These are phyloP conservation scores for Dendrolimus kikuchii DNA, from an alignment of 1,140 invertebrate genomes.

Conservation along the genomic window DNA sequence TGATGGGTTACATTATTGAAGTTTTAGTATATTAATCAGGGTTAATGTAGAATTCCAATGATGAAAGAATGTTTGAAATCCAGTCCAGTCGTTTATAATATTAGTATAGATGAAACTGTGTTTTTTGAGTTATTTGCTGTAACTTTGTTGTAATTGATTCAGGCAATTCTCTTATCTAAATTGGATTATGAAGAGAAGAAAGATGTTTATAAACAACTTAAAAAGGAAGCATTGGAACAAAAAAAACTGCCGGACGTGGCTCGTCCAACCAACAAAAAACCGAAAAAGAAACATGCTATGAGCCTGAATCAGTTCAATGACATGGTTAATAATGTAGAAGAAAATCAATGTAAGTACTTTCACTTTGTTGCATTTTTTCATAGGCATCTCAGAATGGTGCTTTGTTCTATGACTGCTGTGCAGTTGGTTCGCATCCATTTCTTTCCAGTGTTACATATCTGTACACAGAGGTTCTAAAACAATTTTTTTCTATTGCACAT, in stretches of 20 bases:
- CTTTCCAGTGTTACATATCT: no score
- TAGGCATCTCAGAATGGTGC: no score
- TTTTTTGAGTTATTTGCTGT: neutral
- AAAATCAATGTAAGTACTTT: constrained; percentile 40
- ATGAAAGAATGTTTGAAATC: no score
- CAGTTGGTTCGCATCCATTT: no score
- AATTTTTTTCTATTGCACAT: no score
- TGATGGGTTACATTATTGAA: no score
- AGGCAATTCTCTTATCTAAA: constrained; percentile 79
- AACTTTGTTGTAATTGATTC: constrained; percentile 7
- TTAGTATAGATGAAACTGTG: no score
- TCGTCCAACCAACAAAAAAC: constrained; percentile 64
- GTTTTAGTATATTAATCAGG: no score
- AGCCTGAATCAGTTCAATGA: constrained; percentile 79
- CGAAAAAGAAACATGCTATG: constrained; percentile 79
- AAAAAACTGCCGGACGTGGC: constrained; percentile 47
- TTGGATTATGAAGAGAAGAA: constrained; percentile 80
- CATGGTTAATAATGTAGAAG: constrained; percentile 41
- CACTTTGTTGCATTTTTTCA: neutral
- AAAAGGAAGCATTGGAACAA: constrained; percentile 59
- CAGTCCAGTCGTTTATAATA: no score
- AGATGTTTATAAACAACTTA: constrained; percentile 66
- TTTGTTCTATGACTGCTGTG: no score
- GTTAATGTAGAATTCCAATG: no score
- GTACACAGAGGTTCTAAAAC: no score